Percentiles rank a stretch among this genome's conserved stretches.
phyloP scores from a whole-genome alignment of 2,797 vertebrate genomes.

The Rhabdomys pumilio region DNA sequence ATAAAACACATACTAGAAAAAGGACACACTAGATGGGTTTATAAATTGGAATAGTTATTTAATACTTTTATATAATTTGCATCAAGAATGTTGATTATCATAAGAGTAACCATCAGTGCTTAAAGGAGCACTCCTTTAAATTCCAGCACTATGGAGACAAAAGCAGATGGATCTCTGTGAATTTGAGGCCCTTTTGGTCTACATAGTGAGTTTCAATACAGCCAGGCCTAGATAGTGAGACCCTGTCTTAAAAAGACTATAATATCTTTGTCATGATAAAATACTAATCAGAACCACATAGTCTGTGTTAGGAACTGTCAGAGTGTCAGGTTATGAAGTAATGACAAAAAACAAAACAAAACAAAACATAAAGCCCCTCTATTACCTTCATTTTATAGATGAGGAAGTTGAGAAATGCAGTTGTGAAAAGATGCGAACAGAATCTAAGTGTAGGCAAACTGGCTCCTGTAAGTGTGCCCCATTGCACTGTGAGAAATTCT shows the following conservation, averaged over 20 bases:
- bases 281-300: not conserved
- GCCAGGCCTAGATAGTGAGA: too few relatives aligned
- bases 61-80: not conserved
- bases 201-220: not conserved
- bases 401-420: not conserved
- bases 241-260: not conserved
- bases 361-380: not conserved
- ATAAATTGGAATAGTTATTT: conserved; percentile 19
- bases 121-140: not conserved
- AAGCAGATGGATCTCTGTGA: not conserved
- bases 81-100: not conserved
- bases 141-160: not conserved
- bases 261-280: not conserved
- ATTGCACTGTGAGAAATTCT: not conserved
- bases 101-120: not conserved
- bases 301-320: not conserved
- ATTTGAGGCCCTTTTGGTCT: not conserved
- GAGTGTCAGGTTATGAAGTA: not conserved
- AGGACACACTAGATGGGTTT: not conserved
- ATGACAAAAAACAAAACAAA: not conserved
- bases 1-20: not conserved
- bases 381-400: conserved; percentile 16
- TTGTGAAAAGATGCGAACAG: not conserved
- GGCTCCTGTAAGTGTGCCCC: not conserved
- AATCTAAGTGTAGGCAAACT: not conserved